Evolutionary conservation across 2,888 invertebrate species (phyloP).

Genomic region (Hoplodrina ambigua): DNA sequence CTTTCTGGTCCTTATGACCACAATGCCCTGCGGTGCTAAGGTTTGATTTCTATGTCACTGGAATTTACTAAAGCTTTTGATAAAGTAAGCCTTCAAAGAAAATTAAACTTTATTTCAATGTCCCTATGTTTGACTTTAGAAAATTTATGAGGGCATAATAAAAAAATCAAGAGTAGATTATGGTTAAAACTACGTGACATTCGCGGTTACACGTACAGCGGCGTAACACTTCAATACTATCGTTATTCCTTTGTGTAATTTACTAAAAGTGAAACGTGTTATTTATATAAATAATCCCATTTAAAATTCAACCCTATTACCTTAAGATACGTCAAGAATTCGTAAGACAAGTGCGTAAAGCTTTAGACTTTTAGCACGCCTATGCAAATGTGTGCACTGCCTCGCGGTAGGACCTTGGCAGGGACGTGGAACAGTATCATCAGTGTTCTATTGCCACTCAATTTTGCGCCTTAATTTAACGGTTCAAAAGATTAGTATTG

Average conservation of each 20-base stretch:
- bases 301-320: conserved; percentile 49
- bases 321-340: conserved; percentile 57
- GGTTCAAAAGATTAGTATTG: conserved; percentile 52
- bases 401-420: conserved; percentile 82
- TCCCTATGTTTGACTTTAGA: conserved; percentile 58
- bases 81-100: conserved; percentile 50
- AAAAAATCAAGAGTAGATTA: conserved; percentile 75
- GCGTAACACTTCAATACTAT: conserved; percentile 80
- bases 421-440: conserved; percentile 85
- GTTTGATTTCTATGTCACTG: conserved; percentile 53
- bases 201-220: conserved; percentile 81
- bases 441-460: conserved; percentile 63
- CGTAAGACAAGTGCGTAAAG: conserved; percentile 28
- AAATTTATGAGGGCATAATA: conserved; percentile 55
- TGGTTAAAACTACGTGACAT: conserved; percentile 79
- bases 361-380: conserved; percentile 70
- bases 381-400: conserved; percentile 80
- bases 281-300: conserved; percentile 29
- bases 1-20: conserved; percentile 61
- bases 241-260: conserved; percentile 76
- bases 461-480: conserved; percentile 52
- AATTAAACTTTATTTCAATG: conserved; percentile 50
- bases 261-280: conserved; percentile 60
- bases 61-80: conserved; percentile 58
- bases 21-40: conserved; percentile 66